These are phyloP conservation scores for Spisula subtruncata DNA, from an alignment of 2,888 invertebrate species.

Conservation along the genomic window DNA sequence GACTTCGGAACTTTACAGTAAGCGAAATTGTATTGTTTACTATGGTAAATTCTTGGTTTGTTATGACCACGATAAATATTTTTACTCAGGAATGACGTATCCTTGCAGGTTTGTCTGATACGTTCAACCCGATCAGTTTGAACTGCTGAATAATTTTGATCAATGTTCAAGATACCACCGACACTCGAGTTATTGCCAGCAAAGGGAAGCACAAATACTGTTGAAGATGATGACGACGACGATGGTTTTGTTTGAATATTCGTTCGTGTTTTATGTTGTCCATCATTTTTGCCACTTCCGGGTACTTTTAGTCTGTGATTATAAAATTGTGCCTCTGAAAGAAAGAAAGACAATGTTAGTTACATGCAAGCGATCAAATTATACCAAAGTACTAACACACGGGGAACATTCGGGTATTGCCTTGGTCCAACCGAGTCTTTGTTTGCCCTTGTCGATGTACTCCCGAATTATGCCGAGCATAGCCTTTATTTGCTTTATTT, in stretches of 20 bases:
- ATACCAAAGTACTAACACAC: too few relatives aligned
- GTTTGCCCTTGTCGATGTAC: too few relatives aligned
- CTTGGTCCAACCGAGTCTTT: too few relatives aligned
- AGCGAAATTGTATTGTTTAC: neutral
- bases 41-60: neutral
- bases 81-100: neutral
- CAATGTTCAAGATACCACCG: neutral
- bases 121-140: neutral
- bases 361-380: too few relatives aligned
- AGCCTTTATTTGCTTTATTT: too few relatives aligned
- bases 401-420: too few relatives aligned
- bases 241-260: neutral
- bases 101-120: neutral
- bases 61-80: neutral
- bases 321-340: neutral
- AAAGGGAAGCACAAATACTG: neutral
- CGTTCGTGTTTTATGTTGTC: neutral
- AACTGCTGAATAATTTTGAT: neutral
- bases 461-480: too few relatives aligned
- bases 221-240: constrained; percentile 11
- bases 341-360: too few relatives aligned
- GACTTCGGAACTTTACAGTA: constrained; percentile 33
- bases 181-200: neutral
- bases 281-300: neutral
- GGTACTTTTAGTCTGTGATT: neutral